Percentiles rank a stretch among this genome's conserved stretches.
Conservation (phyloP, 2,888 invertebrate genomes). For the Salticus scenicus region DNA sequence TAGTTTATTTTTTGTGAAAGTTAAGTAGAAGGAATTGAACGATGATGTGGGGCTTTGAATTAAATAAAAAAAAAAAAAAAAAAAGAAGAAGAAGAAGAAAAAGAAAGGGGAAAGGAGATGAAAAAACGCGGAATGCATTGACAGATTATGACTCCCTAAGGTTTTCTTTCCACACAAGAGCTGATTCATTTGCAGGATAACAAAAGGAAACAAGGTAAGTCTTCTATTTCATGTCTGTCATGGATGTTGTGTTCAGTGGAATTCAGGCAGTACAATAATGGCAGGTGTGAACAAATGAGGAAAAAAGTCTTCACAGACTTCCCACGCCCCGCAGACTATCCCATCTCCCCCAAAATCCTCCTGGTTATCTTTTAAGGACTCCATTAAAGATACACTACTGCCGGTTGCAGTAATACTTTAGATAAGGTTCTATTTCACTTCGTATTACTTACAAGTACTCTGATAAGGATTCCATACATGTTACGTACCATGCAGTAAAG, state of each 20-base stretch:
- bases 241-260: neutral
- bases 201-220: neutral
- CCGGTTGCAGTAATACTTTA: neutral
- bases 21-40: too few species aligned
- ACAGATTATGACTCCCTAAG: neutral
- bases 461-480: too few species aligned
- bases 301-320: conserved; percentile 34
- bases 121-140: neutral
- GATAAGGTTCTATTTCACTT: too few species aligned
- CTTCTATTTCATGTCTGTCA: neutral
- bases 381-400: conserved; percentile 35
- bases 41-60: too few species aligned
- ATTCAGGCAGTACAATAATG: conserved; percentile 11
- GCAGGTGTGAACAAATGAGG: conserved; percentile 58
- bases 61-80: too few species aligned
- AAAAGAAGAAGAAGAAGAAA: too few species aligned
- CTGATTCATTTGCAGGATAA: neutral
- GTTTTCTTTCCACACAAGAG: neutral
- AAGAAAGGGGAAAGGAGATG: too few species aligned
- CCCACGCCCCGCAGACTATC: conserved; percentile 37
- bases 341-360: neutral
- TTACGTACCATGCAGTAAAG: too few species aligned
- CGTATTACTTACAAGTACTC: too few species aligned
- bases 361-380: conserved; percentile 37
- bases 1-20: too few species aligned